A percentile compares a stretch with the other conserved stretches of the same genome.
These are phyloP conservation scores for Chymomyza fuscimana DNA, from an alignment of 2,888 invertebrate species.

Conservation along the genomic window DNA sequence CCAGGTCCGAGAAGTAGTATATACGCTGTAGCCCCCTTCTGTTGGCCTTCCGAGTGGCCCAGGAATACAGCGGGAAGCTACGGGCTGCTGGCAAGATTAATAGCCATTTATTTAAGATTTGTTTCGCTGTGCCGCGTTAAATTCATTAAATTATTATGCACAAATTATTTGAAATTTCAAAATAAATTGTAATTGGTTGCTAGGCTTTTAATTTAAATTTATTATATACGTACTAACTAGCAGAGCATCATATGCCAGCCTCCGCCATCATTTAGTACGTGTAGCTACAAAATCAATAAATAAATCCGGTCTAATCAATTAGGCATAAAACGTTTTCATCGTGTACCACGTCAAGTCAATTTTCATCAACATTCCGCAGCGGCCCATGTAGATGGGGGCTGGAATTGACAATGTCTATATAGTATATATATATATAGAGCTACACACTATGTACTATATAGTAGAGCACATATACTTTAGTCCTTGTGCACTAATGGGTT, in stretches of 20 bases:
- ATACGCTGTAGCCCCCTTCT: neutral
- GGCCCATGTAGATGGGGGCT: neutral
- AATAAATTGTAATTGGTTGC: neutral
- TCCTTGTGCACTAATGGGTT: neutral
- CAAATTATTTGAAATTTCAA: constrained; percentile 38
- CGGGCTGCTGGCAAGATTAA: neutral
- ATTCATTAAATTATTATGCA: constrained; percentile 62
- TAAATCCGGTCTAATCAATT: neutral
- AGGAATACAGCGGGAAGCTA: neutral
- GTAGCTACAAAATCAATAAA: neutral
- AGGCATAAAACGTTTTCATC: neutral
- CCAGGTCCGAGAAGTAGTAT: neutral
- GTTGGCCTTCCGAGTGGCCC: neutral
- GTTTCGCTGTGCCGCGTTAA: constrained; percentile 57
- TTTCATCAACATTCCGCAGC: neutral
- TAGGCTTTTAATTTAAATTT: neutral
- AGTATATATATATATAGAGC: neutral
- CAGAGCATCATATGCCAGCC: neutral
- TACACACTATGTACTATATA: neutral
- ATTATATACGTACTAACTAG: neutral
- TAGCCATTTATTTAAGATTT: constrained; percentile 33
- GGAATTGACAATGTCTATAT: neutral
- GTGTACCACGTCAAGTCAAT: neutral
- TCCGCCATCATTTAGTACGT: no score
- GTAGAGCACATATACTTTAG: neutral